A percentile compares a stretch with the other conserved stretches of the same genome.
These are phyloP conservation scores for Grammomys dolichurus DNA, from an alignment of 2,113 vertebrate species.

Conservation along the genomic window DNA sequence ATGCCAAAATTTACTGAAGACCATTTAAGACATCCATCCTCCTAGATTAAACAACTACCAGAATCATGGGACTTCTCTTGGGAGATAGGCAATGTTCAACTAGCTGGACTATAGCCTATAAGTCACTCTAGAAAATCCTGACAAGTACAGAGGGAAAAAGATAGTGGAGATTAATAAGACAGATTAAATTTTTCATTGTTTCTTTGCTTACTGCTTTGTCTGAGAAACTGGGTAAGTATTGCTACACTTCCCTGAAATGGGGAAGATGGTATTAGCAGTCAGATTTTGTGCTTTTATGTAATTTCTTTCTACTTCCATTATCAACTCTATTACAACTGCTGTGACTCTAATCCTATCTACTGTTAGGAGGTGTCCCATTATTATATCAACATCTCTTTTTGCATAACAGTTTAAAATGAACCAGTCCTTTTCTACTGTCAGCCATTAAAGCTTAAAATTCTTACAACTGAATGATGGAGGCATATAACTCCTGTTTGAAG, in stretches of 20 bases:
- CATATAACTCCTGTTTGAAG: background rate
- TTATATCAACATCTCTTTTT: background rate
- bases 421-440: background rate
- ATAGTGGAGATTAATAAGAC: background rate
- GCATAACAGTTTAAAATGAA: background rate
- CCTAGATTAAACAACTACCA: background rate
- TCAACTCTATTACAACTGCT: background rate
- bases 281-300: background rate
- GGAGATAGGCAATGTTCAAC: background rate
- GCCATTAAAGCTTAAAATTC: background rate
- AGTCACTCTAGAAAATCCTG: background rate
- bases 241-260: background rate
- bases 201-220: background rate
- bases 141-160: too few species aligned
- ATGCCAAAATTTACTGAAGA: background rate
- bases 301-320: background rate
- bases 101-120: background rate
- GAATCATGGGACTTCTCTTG: background rate
- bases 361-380: rapidly evolving
- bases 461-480: background rate
- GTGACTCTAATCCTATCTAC: too few species aligned
- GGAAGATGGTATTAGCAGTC: background rate
- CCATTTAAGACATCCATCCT: background rate
- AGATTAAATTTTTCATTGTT: background rate
- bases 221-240: background rate